These are phyloP conservation scores for Pharmacophagus antenor DNA, from an alignment of 2,888 invertebrate species.

Conservation along the genomic window DNA sequence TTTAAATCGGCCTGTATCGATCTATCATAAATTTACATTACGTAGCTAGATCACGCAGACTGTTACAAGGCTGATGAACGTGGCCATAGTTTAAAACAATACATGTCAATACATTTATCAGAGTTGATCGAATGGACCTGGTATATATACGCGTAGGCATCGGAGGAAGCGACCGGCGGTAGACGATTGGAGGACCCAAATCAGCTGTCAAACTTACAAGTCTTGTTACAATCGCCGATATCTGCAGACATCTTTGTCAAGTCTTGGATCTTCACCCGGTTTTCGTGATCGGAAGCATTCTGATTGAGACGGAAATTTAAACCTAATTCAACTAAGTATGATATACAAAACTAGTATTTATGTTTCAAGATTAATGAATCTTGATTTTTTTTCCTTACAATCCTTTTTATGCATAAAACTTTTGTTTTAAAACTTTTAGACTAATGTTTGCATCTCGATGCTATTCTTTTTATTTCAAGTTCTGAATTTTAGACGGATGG, in stretches of 20 bases:
- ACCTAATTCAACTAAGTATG: conserved; percentile 12
- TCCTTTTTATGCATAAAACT: too few relatives aligned
- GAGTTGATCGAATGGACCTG: conserved; percentile 30
- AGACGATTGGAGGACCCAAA: conserved; percentile 61
- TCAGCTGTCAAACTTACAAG: conserved; percentile 73
- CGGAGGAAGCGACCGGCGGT: conserved; percentile 62
- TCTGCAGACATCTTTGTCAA: conserved; percentile 71
- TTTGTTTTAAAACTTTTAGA: too few relatives aligned
- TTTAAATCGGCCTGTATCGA: background rate
- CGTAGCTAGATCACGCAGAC: too few relatives aligned
- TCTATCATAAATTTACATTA: too few relatives aligned
- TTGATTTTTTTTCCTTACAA: background rate
- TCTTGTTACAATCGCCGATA: conserved; percentile 63
- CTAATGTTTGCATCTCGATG: too few relatives aligned
- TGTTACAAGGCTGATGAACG: too few relatives aligned
- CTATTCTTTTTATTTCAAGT: too few relatives aligned
- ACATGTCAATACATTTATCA: conserved; percentile 56
- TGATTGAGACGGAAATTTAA: conserved; percentile 28
- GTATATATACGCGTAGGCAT: conserved; percentile 38
- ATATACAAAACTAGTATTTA: background rate
- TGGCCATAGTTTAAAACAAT: conserved; percentile 8
- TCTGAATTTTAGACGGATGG: too few relatives aligned
- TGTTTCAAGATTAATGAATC: background rate
- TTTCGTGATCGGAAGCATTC: conserved; percentile 49
- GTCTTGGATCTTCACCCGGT: conserved; percentile 54